Evolutionary conservation across 2,113 vertebrate genomes (phyloP).

Genomic region (Dascyllus trimaculatus): DNA sequence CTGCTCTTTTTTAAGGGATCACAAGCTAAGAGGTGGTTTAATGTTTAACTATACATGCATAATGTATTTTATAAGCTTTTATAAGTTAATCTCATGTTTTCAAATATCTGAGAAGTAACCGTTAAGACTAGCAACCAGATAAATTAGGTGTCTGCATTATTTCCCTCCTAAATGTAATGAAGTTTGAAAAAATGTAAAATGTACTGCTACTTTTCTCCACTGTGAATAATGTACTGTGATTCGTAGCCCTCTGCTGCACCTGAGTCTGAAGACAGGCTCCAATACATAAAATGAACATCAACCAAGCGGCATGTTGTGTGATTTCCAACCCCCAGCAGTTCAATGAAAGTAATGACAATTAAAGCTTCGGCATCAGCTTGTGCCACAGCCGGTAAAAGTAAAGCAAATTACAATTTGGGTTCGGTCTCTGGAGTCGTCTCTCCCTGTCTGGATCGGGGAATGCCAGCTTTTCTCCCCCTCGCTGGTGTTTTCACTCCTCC

Average conservation of each 20-base stretch:
- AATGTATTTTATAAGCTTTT: not conserved
- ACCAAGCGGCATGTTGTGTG: not conserved
- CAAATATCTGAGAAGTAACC: not conserved
- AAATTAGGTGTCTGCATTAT: not conserved
- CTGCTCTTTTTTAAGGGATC: not conserved
- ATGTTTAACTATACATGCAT: not conserved
- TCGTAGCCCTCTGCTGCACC: not conserved
- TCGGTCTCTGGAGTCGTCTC: not conserved
- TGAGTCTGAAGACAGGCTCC: no score
- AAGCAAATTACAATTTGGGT: conserved; percentile 5
- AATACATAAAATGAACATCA: not conserved
- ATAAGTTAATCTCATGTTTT: no score
- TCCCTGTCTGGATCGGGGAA: not conserved
- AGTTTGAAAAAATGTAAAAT: no score
- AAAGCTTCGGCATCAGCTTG: not conserved
- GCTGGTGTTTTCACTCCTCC: conserved; percentile 31
- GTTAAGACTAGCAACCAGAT: not conserved
- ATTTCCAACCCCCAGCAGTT: not conserved
- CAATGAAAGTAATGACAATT: not conserved
- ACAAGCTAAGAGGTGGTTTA: not conserved
- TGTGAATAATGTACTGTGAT: not conserved
- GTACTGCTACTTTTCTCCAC: not conserved
- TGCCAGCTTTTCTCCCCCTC: conserved; percentile 3
- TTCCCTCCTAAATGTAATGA: not conserved
- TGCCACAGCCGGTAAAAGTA: not conserved